Percentiles rank a stretch among this genome's conserved stretches.
Evolutionary conservation across 2,888 invertebrate genomes (phyloP).

Genomic region (Acronicta alni): DNA sequence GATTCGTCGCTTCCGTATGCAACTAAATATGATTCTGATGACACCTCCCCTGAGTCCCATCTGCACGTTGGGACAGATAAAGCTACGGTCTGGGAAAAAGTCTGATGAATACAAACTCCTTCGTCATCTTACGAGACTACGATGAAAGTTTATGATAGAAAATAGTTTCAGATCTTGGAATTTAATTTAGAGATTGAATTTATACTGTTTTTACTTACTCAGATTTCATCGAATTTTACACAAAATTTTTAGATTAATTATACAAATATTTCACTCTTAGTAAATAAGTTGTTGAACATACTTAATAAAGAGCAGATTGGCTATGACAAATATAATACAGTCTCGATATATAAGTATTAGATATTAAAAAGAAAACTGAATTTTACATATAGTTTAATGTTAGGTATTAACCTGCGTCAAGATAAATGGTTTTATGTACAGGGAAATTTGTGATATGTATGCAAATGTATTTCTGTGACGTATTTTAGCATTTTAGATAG

Average conservation of each 20-base stretch:
- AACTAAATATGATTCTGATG: slow-evolving; percentile 68
- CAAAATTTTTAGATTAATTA: background rate
- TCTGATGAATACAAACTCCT: background rate
- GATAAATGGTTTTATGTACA: slow-evolving; percentile 41
- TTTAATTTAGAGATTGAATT: too few relatives aligned
- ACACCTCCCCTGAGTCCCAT: slow-evolving; percentile 20
- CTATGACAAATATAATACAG: background rate
- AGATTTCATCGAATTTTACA: too few relatives aligned
- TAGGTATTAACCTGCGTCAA: slow-evolving; percentile 33
- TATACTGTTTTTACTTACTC: too few relatives aligned
- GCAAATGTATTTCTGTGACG: slow-evolving; percentile 49
- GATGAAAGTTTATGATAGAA: too few relatives aligned
- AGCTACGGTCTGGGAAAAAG: slow-evolving; percentile 5
- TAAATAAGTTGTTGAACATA: background rate
- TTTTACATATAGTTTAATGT: slow-evolving; percentile 13
- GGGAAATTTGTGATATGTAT: slow-evolving; percentile 50
- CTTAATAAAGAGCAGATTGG: background rate
- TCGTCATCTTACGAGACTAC: too few relatives aligned
- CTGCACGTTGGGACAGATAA: slow-evolving; percentile 19
- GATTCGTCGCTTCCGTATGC: slow-evolving; percentile 62
- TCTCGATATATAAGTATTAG: background rate
- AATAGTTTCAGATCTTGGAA: slow-evolving; percentile 9
- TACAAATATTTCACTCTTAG: background rate
- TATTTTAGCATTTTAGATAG: slow-evolving; percentile 55
- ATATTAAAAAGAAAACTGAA: background rate